Evolutionary conservation across 2,113 vertebrate species (phyloP).

Genomic region (Eretmochelys imbricata): DNA sequence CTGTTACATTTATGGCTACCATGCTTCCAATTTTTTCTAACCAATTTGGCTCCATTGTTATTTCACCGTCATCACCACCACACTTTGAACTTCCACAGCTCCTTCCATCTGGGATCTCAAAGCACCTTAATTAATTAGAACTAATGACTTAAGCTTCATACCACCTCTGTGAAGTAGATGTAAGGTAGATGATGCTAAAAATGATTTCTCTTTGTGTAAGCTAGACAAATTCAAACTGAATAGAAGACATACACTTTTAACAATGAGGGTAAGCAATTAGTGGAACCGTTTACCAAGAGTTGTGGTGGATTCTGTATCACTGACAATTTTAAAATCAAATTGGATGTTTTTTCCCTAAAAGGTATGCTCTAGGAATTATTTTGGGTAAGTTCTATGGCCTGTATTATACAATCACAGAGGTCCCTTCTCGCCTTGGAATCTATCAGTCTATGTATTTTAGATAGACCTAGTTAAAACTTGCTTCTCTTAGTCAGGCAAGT

Average conservation of each 20-base stretch:
- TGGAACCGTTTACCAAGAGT: background rate
- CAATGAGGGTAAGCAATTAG: background rate
- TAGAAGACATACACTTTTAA: background rate
- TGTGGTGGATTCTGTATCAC: background rate
- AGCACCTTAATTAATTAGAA: slow-evolving; percentile 1
- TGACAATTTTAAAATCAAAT: background rate
- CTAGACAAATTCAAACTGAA: background rate
- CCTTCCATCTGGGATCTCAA: background rate
- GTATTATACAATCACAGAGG: background rate
- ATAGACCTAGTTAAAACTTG: background rate
- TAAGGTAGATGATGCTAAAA: background rate
- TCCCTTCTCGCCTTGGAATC: background rate
- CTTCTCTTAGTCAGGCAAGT: background rate
- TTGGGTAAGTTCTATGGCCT: background rate
- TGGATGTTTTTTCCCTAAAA: background rate
- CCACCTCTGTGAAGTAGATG: background rate
- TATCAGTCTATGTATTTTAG: background rate
- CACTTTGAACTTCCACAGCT: background rate
- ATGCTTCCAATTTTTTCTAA: background rate
- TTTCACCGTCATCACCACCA: background rate
- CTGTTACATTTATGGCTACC: background rate
- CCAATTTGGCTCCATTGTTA: background rate
- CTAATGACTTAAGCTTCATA: background rate
- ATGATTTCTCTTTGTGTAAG: background rate
- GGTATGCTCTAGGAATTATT: background rate